Conservation (phyloP, 1,140 invertebrate genomes). For the Plutomurus gul region DNA sequence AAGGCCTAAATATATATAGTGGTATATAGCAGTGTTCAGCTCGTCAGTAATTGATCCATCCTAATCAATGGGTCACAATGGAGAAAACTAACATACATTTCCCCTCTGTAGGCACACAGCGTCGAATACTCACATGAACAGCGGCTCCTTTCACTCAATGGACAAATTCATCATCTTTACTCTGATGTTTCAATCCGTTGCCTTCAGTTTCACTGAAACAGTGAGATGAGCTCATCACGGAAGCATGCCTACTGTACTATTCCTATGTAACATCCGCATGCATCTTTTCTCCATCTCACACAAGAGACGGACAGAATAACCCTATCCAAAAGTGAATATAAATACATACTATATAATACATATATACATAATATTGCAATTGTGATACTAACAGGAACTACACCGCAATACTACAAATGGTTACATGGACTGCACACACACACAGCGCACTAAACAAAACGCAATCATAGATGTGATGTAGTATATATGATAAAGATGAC, state of each 20-base stretch:
- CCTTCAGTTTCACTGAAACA: neutral
- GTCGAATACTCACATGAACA: neutral
- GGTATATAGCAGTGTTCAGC: neutral
- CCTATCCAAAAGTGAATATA: too few species aligned
- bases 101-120: neutral
- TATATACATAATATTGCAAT: too few species aligned
- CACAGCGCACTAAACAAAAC: too few species aligned
- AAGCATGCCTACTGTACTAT: neutral
- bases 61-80: constrained; percentile 51
- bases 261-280: neutral
- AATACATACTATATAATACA: too few species aligned
- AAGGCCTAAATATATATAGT: neutral
- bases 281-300: neutral
- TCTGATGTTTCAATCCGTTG: constrained; percentile 30
- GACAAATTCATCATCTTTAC: constrained; percentile 48
- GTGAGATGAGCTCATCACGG: neutral
- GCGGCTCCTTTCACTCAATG: constrained; percentile 39
- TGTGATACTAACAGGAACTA: too few species aligned
- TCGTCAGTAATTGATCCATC: constrained; percentile 46
- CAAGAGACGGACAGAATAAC: neutral
- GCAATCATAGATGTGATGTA: too few species aligned
- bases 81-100: constrained; percentile 39
- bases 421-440: too few species aligned
- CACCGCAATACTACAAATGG: too few species aligned
- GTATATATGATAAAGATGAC: too few species aligned